phyloP scores from a whole-genome alignment of 1,140 invertebrate species.

The Aphaenogaster rudis region DNA sequence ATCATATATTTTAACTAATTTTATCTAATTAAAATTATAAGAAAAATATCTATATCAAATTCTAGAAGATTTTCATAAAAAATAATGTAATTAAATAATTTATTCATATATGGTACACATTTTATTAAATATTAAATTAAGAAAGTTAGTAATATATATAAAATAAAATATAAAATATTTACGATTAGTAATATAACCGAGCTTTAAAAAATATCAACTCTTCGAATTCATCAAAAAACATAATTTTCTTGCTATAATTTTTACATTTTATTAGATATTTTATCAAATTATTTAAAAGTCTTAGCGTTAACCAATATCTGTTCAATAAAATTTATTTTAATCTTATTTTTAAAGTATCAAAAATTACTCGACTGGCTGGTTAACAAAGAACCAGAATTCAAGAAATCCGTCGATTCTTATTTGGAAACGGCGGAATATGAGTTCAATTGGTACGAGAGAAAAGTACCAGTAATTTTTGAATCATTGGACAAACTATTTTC shows the following conservation, averaged over 20 bases:
- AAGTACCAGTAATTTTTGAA: constrained; percentile 70
- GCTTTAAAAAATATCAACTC: background rate
- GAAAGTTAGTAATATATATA: background rate
- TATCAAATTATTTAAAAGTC: constrained; percentile 2
- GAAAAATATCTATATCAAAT: background rate
- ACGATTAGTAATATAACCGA: background rate
- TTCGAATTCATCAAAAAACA: background rate
- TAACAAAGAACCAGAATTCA: constrained; percentile 25
- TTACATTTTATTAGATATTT: constrained; percentile 8
- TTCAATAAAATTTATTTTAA: constrained; percentile 22
- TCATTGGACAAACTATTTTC: constrained; percentile 71
- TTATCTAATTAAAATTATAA: background rate
- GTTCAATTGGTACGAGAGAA: constrained; percentile 71
- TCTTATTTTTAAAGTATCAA: constrained; percentile 66
- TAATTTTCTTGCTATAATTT: background rate
- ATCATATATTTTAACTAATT: background rate
- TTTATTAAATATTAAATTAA: constrained; percentile 20
- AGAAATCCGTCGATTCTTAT: constrained; percentile 31
- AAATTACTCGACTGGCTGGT: constrained; percentile 42
- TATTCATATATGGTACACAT: background rate
- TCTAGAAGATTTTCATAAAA: background rate
- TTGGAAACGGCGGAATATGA: constrained; percentile 63
- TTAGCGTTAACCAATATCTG: background rate
- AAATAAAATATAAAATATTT: background rate
- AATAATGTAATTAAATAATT: background rate